phyloP scores from a whole-genome alignment of 2,113 vertebrate species.

The Sminthopsis crassicaudata region DNA sequence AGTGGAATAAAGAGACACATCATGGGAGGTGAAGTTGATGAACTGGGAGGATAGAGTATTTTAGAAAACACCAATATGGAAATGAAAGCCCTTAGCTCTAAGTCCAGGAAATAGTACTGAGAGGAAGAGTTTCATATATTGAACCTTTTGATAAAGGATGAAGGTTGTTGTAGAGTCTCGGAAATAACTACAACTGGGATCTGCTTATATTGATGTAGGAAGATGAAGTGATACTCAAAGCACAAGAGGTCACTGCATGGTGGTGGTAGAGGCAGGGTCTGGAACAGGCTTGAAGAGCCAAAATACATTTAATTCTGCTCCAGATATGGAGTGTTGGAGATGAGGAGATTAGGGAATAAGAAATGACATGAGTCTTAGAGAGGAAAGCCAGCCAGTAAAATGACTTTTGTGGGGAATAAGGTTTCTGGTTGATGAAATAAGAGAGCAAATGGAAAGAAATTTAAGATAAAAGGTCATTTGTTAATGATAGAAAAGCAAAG shows the following conservation, averaged over 20 bases:
- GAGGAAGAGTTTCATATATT: neutral
- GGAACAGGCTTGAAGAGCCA: neutral
- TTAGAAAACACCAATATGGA: neutral
- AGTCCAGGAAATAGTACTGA: neutral
- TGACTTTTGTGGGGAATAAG: neutral
- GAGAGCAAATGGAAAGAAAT: neutral
- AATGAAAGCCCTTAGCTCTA: neutral
- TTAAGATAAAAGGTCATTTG: neutral
- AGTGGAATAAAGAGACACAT: neutral
- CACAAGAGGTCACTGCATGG: neutral
- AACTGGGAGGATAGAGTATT: neutral
- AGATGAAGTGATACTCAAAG: neutral
- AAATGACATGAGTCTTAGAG: neutral
- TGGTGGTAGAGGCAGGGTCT: neutral
- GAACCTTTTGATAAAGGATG: neutral
- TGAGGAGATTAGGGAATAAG: neutral
- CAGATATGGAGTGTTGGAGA: neutral
- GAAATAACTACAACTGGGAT: neutral
- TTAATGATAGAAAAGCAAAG: neutral
- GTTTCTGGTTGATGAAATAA: neutral
- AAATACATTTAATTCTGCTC: too few relatives aligned
- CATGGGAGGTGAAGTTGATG: neutral
- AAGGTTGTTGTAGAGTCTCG: neutral
- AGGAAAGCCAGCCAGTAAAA: neutral
- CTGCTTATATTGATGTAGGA: neutral